Percentiles rank a stretch among this genome's conserved stretches.
Evolutionary conservation across 2,113 vertebrate species (phyloP).

Genomic region (Ailurus styani): DNA sequence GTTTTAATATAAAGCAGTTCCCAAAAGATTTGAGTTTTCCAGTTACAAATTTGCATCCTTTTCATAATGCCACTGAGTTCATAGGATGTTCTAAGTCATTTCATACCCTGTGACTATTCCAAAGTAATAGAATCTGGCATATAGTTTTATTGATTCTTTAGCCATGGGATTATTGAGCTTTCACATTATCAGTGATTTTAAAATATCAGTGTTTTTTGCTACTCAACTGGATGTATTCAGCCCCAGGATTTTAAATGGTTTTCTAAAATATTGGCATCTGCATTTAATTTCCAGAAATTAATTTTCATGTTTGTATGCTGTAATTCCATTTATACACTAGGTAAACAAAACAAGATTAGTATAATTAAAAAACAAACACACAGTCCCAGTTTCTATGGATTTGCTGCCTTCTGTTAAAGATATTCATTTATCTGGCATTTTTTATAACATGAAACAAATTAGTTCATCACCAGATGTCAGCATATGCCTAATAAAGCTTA

Average conservation of each 20-base stretch:
- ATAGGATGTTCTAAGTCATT: slow-evolving; percentile 48
- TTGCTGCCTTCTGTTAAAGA: slow-evolving; percentile 57
- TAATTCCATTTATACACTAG: slow-evolving; percentile 46
- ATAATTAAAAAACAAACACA: background rate
- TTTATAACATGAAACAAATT: slow-evolving; percentile 33
- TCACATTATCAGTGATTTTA: slow-evolving; percentile 51
- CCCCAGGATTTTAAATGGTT: slow-evolving; percentile 61
- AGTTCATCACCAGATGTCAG: slow-evolving; percentile 31
- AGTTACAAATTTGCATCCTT: slow-evolving; percentile 60
- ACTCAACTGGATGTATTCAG: slow-evolving; percentile 64
- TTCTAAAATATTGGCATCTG: slow-evolving; percentile 70
- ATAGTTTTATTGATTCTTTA: slow-evolving; percentile 64
- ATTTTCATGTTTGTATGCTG: slow-evolving; percentile 55
- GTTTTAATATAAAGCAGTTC: slow-evolving; percentile 75
- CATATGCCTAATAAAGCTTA: slow-evolving; percentile 40
- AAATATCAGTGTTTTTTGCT: slow-evolving; percentile 73
- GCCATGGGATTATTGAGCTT: slow-evolving; percentile 52
- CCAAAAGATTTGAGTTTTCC: slow-evolving; percentile 59
- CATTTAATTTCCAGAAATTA: slow-evolving; percentile 74
- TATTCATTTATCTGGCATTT: slow-evolving; percentile 48
- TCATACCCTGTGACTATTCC: slow-evolving; percentile 62
- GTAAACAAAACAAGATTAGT: slow-evolving; percentile 42
- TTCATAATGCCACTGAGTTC: slow-evolving; percentile 56
- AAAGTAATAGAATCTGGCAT: slow-evolving; percentile 46
- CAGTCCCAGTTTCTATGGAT: slow-evolving; percentile 57